Evolutionary conservation across 1,140 invertebrate species (phyloP).

Genomic region (Trypoxylus dichotomus): DNA sequence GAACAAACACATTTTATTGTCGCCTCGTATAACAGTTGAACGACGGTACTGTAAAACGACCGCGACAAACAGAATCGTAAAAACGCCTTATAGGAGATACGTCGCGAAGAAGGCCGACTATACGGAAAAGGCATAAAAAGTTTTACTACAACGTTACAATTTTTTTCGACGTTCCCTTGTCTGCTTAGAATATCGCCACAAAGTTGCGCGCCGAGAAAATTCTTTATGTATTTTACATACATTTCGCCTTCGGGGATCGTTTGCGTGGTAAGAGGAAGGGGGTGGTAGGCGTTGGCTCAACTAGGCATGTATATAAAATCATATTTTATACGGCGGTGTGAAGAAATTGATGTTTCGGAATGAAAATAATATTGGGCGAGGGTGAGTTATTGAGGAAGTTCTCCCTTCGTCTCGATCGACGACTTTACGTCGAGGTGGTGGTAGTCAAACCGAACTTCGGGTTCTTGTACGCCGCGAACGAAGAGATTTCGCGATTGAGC

Average conservation of each 20-base stretch:
- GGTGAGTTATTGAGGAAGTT: conserved; percentile 30
- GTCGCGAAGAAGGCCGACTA: background rate
- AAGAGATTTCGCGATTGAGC: conserved; percentile 8
- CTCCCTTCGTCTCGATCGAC: background rate
- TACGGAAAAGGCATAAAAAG: conserved; percentile 9
- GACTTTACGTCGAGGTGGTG: background rate
- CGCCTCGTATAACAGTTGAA: background rate
- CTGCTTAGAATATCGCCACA: conserved; percentile 5
- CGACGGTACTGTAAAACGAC: background rate
- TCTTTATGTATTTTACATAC: conserved; percentile 18
- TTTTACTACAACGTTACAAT: conserved; percentile 11
- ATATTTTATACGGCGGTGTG: conserved; percentile 32
- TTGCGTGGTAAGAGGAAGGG: no score
- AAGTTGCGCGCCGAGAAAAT: background rate
- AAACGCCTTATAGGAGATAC: background rate
- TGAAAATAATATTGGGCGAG: conserved; percentile 34
- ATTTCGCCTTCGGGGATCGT: background rate
- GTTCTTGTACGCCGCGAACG: background rate
- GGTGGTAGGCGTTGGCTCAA: background rate
- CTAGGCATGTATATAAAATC: conserved; percentile 31
- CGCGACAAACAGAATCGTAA: conserved; percentile 19
- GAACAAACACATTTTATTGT: conserved; percentile 16
- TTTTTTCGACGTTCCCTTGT: background rate
- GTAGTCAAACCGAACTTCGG: background rate
- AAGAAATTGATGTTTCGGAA: conserved; percentile 35